Evolutionary conservation across 2,888 invertebrate species (phyloP).

Genomic region (Drosophila hamatofila): DNA sequence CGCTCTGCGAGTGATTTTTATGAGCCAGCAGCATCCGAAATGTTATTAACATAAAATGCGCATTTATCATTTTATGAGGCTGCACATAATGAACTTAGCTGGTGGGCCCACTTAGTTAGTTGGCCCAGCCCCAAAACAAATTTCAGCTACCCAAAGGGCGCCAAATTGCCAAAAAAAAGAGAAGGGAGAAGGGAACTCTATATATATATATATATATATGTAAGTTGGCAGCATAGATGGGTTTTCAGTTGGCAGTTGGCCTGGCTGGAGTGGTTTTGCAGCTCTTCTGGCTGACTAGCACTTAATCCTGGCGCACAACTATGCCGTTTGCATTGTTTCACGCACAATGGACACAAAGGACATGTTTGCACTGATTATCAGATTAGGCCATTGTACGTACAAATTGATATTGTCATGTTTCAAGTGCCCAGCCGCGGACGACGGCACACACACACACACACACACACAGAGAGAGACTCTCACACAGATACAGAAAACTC

Average conservation of each 20-base stretch:
- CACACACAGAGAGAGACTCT: background rate
- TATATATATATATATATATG: background rate
- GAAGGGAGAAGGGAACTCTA: no score
- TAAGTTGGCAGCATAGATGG: conserved; percentile 23
- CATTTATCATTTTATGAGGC: conserved; percentile 76
- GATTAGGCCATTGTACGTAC: conserved; percentile 85
- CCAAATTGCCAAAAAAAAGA: conserved; percentile 50
- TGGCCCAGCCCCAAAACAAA: conserved; percentile 39
- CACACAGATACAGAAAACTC: conserved; percentile 42
- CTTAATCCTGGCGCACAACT: conserved; percentile 84
- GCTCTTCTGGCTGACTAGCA: conserved; percentile 64
- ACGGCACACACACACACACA: conserved; percentile 27
- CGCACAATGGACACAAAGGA: conserved; percentile 85
- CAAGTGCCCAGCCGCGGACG: conserved; percentile 78
- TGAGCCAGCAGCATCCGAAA: conserved; percentile 54
- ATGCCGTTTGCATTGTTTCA: conserved; percentile 83
- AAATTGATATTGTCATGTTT: conserved; percentile 85
- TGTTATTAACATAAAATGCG: conserved; percentile 70
- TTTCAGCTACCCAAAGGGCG: conserved; percentile 20
- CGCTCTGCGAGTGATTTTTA: conserved; percentile 57
- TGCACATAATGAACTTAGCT: conserved; percentile 69
- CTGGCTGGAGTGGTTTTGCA: conserved; percentile 30
- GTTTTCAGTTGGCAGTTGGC: conserved; percentile 25
- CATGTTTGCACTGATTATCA: conserved; percentile 85
- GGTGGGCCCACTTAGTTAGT: conserved; percentile 46